These are phyloP conservation scores for Bombus terrestris DNA, from an alignment of 1,140 invertebrate species.

Conservation along the genomic window DNA sequence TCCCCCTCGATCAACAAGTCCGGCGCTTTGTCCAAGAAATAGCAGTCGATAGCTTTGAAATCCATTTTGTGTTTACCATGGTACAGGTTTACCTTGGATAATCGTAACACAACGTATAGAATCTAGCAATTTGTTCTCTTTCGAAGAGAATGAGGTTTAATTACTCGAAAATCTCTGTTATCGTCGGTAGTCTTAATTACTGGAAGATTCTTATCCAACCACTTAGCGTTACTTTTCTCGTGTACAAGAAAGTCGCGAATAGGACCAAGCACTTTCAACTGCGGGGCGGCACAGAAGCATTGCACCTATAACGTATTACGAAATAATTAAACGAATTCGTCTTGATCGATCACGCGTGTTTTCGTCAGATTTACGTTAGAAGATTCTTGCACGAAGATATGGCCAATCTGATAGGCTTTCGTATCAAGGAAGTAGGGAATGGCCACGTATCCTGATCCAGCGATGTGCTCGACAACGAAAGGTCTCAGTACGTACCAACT, in stretches of 20 bases:
- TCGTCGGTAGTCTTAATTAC: conserved; percentile 36
- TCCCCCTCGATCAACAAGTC: conserved; percentile 50
- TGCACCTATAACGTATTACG: conserved; percentile 18
- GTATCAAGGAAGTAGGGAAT: conserved; percentile 67
- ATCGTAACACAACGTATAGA: no score
- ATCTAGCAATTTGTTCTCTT: neutral
- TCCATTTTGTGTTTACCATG: conserved; percentile 45
- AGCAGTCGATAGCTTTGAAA: conserved; percentile 60
- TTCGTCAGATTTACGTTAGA: conserved; percentile 25
- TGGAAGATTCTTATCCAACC: conserved; percentile 52
- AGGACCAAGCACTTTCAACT: conserved; percentile 65
- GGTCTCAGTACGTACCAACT: conserved; percentile 64
- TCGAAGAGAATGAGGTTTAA: neutral
- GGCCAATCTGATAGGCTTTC: conserved; percentile 70
- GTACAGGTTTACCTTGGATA: conserved; percentile 55
- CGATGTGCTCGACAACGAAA: conserved; percentile 54
- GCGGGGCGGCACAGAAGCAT: conserved; percentile 38
- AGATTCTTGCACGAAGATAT: conserved; percentile 64
- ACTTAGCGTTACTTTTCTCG: conserved; percentile 13
- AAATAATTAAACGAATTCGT: neutral
- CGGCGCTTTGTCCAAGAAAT: conserved; percentile 49
- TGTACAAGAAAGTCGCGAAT: conserved; percentile 56
- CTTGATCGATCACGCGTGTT: neutral
- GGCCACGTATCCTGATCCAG: conserved; percentile 50
- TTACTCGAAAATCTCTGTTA: conserved; percentile 47